Conservation (phyloP, 2,888 invertebrate species). For the Ariolimax columbianus region DNA sequence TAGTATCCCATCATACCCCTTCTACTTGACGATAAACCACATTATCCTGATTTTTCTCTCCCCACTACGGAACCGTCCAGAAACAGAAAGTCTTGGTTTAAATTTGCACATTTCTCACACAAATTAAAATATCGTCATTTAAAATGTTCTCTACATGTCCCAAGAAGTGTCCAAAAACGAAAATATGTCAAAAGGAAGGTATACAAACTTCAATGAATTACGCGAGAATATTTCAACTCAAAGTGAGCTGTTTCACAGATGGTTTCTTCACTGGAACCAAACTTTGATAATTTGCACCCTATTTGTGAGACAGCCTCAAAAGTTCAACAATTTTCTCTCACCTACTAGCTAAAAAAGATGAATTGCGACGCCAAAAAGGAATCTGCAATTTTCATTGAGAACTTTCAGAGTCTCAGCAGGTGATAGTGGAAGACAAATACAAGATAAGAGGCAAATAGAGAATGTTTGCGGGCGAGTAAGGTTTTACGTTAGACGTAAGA, state of each 20-base stretch:
- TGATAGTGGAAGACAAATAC: neutral
- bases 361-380: neutral
- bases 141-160: no score
- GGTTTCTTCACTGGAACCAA: neutral
- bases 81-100: no score
- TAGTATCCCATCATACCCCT: no score
- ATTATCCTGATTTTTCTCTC: no score
- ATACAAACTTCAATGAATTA: no score
- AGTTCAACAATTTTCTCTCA: neutral
- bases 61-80: no score
- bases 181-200: no score
- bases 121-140: no score
- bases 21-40: no score
- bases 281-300: neutral
- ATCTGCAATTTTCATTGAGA: constrained; percentile 5
- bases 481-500: neutral
- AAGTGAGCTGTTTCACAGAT: neutral
- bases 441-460: neutral
- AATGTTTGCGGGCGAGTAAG: neutral
- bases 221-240: neutral
- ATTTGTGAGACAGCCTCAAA: neutral
- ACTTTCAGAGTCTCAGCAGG: neutral
- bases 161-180: no score
- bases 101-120: no score
- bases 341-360: no score